Evolutionary conservation across 2,888 invertebrate genomes (phyloP).

Genomic region (Ophion costatus): DNA sequence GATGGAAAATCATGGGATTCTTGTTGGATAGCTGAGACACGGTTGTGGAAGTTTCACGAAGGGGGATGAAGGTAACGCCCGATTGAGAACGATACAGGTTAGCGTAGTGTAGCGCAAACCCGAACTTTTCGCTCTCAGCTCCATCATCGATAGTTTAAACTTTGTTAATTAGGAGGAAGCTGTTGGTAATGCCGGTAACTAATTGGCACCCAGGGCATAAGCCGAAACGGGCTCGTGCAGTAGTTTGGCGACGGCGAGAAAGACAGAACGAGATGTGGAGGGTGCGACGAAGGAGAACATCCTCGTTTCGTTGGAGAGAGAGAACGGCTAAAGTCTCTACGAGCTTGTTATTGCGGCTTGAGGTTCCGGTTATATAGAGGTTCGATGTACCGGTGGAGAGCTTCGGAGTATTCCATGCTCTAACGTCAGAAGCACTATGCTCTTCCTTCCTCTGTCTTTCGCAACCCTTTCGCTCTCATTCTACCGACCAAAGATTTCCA

Average conservation of each 20-base stretch:
- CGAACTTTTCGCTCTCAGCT: constrained; percentile 60
- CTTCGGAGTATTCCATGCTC: constrained; percentile 48
- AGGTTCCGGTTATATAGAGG: constrained; percentile 62
- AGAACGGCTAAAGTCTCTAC: constrained; percentile 59
- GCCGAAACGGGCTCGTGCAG: constrained; percentile 64
- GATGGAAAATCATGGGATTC: not conserved
- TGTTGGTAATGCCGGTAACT: constrained; percentile 79
- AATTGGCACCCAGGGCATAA: constrained; percentile 79
- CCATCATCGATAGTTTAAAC: constrained; percentile 78
- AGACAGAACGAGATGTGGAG: constrained; percentile 37
- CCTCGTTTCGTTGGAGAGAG: constrained; percentile 38
- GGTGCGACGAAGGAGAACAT: constrained; percentile 30
- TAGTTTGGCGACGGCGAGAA: constrained; percentile 57
- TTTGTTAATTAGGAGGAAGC: constrained; percentile 81
- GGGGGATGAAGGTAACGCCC: constrained; percentile 18
- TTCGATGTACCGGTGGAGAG: constrained; percentile 46
- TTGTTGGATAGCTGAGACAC: constrained; percentile 16
- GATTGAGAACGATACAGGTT: constrained; percentile 53
- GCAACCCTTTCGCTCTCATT: constrained; percentile 36
- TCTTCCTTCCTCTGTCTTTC: constrained; percentile 37
- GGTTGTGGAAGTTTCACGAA: not conserved
- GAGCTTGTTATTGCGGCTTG: constrained; percentile 65
- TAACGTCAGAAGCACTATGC: constrained; percentile 43
- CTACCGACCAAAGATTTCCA: constrained; percentile 48
- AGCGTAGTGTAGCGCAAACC: constrained; percentile 27